Conservation (phyloP, 2,888 invertebrate species). For the Pilophorus perplexus region DNA sequence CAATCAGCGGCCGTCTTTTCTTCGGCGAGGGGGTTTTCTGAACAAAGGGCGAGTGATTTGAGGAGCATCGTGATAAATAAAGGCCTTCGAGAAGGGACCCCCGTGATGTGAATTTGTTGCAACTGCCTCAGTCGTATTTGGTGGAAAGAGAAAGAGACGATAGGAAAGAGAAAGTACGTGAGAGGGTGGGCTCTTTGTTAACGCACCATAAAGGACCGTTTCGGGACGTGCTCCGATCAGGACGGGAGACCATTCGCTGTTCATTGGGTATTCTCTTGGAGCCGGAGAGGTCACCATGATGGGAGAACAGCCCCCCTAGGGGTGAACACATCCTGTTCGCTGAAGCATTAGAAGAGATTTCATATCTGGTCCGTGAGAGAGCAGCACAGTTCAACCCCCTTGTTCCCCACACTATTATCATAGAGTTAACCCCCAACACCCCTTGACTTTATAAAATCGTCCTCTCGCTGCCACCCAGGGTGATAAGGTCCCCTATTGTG, state of each 20-base stretch:
- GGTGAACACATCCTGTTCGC: slow-evolving; percentile 10
- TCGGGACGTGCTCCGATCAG: slow-evolving; percentile 36
- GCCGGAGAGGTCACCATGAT: background rate
- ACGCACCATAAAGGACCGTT: slow-evolving; percentile 38
- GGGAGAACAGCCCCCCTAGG: background rate
- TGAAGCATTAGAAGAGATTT: slow-evolving; percentile 29
- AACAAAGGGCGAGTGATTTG: slow-evolving; percentile 37
- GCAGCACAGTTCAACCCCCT: no score
- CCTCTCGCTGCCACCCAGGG: background rate
- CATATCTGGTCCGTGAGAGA: slow-evolving; percentile 26
- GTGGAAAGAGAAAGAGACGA: slow-evolving; percentile 20
- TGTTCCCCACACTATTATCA: no score
- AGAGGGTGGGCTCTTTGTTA: slow-evolving; percentile 27
- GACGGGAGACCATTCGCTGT: background rate
- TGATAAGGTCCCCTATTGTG: slow-evolving; percentile 31
- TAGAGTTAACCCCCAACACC: slow-evolving; percentile 25
- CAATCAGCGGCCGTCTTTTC: slow-evolving; percentile 21
- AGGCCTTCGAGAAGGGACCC: slow-evolving; percentile 12
- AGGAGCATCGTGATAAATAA: slow-evolving; percentile 33
- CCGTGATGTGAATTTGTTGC: slow-evolving; percentile 40
- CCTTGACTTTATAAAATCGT: slow-evolving; percentile 26
- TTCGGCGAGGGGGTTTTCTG: slow-evolving; percentile 1
- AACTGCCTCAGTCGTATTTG: slow-evolving; percentile 38
- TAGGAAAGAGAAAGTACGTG: background rate
- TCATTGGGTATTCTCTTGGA: slow-evolving; percentile 37